phyloP scores from a whole-genome alignment of 1,140 invertebrate species.

The Drosophila subobscura region DNA sequence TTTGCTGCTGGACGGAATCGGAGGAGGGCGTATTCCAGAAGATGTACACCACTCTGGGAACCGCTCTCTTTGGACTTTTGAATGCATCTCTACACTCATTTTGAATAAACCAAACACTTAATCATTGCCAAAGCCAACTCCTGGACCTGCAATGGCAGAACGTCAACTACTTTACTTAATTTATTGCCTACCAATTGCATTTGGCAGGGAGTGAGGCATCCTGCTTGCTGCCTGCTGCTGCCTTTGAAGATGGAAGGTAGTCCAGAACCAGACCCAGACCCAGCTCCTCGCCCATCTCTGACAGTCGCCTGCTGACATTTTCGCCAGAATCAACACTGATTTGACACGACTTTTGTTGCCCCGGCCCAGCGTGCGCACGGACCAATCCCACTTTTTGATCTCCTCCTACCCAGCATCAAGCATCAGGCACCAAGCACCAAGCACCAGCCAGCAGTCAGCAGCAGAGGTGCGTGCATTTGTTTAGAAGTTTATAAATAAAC shows the following conservation, averaged over 20 bases:
- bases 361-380: conserved; percentile 43
- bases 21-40: background rate
- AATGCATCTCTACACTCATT: conserved; percentile 18
- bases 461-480: conserved; percentile 74
- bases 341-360: conserved; percentile 79
- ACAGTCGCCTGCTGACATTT: conserved; percentile 72
- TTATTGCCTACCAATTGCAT: conserved; percentile 76
- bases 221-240: background rate
- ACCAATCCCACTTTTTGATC: conserved; percentile 60
- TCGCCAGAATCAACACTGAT: conserved; percentile 79
- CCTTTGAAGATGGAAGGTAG: conserved; percentile 24
- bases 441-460: background rate
- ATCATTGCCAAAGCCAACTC: conserved; percentile 71
- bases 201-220: conserved; percentile 12
- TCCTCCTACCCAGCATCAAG: conserved; percentile 4
- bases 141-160: conserved; percentile 44
- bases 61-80: background rate
- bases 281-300: conserved; percentile 9
- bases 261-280: conserved; percentile 11
- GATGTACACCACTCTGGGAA: background rate
- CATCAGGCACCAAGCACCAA: background rate
- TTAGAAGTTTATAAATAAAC: conserved; percentile 81
- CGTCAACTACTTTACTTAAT: conserved; percentile 75
- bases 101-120: conserved; percentile 53
- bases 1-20: background rate